Base-by-base conservation (phyloP, 2,113 vertebrate genomes). In the Poecilia latipinna region DNA sequence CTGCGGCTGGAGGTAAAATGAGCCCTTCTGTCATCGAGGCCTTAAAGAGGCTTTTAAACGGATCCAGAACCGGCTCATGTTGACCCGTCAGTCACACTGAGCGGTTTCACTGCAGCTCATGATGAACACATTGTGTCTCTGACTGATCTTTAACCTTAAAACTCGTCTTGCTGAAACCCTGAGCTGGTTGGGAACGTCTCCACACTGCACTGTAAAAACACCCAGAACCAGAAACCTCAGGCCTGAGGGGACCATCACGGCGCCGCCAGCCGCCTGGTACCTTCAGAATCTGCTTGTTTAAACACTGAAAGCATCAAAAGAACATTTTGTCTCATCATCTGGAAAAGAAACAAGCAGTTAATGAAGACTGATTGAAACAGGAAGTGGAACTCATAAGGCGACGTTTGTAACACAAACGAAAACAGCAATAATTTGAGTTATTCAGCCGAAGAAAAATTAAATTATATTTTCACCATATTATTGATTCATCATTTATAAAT, bases 61-160 rank as follows among this genome's bases (percentile, higher is more conserved):
- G 73, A 65, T 75, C 65, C 37, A 68, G 28, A 68, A 12, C 19
- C 37, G 17, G 54, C 37, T 75, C 74, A 28, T 62, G 28, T 68
- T 1, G 37, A 35, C 28, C 65, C 31, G 65, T 68, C 74, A 33
- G 13, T 75, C 66, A 76, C 37, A 33, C 28, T 8, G 51, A 24
- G 51, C 51, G 24, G 69, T 39, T 61, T 42, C 57, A 57, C 51
- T 66, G 67, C 67, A 22, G 67, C 42, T 68, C 15, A 4, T 22
- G n/a, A 19, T 68, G 66, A 44, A 31, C 13, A 24, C 17, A 29
- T 10, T 19, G 4, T 57, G n/a, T 39, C 33, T 69, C 29, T 15
- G 51, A 26, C 22, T 37, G 26, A 61, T 29, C 67, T 51, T 32
- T 48, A 28, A 48, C 66, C 65, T 44, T 60, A 19, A 70, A 24